Conservation (phyloP, 2,888 invertebrate species). For the Epistrophella euchroma region DNA sequence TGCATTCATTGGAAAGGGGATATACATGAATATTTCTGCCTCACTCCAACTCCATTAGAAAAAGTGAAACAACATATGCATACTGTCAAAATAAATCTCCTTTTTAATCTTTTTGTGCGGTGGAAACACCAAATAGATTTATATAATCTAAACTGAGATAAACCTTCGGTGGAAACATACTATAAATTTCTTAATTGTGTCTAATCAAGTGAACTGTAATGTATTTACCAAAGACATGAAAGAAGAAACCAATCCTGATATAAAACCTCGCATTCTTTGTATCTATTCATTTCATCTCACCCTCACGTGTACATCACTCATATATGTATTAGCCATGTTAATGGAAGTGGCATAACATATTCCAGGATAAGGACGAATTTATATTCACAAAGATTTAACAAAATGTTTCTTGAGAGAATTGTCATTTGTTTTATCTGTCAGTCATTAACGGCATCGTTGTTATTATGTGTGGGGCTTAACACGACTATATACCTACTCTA, state of each 20-base stretch:
- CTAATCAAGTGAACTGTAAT: slow-evolving; percentile 5
- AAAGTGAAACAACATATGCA: too few relatives aligned
- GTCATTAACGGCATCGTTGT: slow-evolving; percentile 64
- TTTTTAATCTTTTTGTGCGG: too few relatives aligned
- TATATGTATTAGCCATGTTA: slow-evolving; percentile 66
- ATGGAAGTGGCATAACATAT: slow-evolving; percentile 60
- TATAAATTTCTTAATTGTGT: neutral
- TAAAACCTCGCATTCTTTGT: slow-evolving; percentile 29
- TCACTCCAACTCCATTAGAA: too few relatives aligned
- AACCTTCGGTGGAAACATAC: too few relatives aligned
- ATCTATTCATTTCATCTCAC: slow-evolving; percentile 48
- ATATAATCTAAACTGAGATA: too few relatives aligned
- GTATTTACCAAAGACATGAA: slow-evolving; percentile 34
- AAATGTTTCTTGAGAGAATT: slow-evolving; percentile 69
- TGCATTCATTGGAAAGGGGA: too few relatives aligned
- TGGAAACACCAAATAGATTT: too few relatives aligned
- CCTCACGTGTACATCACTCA: slow-evolving; percentile 59
- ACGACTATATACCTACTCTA: slow-evolving; percentile 8
- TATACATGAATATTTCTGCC: too few relatives aligned
- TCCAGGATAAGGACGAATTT: slow-evolving; percentile 37
- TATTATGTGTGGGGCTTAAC: slow-evolving; percentile 60
- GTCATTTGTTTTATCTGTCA: slow-evolving; percentile 73
- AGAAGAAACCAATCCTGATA: slow-evolving; percentile 42
- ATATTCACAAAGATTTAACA: slow-evolving; percentile 55
- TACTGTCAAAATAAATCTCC: too few relatives aligned